Evolutionary conservation across 2,113 vertebrate genomes (phyloP), one percentile per base, ranked within the genome.

Genomic region (Pelusios castaneus): DNA sequence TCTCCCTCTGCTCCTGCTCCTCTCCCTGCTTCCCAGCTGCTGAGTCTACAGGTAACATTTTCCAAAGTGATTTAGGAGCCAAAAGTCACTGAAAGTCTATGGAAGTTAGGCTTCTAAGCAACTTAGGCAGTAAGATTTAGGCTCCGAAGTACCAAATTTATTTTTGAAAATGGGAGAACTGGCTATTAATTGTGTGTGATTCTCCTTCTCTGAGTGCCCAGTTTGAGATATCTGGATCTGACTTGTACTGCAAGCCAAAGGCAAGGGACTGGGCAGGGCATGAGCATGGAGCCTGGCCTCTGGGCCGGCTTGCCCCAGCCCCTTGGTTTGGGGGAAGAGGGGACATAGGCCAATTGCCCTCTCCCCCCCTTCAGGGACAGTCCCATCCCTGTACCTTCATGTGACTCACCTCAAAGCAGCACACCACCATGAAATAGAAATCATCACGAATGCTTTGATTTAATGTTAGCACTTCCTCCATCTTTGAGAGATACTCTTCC

Each of bases 381-480:
- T n/a, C n/a, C n/a, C n/a, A n/a, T n/a, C n/a, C n/a, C n/a, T n/a
- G n/a, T n/a, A n/a, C n/a, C n/a, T n/a, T 29, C 31, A 31, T 75
- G 41, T 24, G 41, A 75, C 91, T 89, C 49, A 92, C 91, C 87
- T 92, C 91, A 70, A 85, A 43, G 9, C 91, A 89, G 41, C 85
- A 77, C 25, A 89, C 83, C 21, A 92, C 78, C 91, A 92, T 92
- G 82, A 89, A 89, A 70, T 78, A 92, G 87, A 89, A 86, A 16
- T 92, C 55, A 22, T 89, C 78, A 31, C 29, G 27, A 49, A 34
- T 76, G 4, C 78, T 89, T n/a, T 56, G 47, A 83, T 31, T 82
- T 56, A 83, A 67, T 1, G 41, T 14, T 14, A 85, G 41, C 55
- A 85, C 80, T 29, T 91, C 70, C 67, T 92, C 55, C 87, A 89